A percentile compares a stretch with the other conserved stretches of the same genome.
phyloP scores from a whole-genome alignment of 2,888 invertebrate genomes.

The Polydrusus pterygomalis region DNA sequence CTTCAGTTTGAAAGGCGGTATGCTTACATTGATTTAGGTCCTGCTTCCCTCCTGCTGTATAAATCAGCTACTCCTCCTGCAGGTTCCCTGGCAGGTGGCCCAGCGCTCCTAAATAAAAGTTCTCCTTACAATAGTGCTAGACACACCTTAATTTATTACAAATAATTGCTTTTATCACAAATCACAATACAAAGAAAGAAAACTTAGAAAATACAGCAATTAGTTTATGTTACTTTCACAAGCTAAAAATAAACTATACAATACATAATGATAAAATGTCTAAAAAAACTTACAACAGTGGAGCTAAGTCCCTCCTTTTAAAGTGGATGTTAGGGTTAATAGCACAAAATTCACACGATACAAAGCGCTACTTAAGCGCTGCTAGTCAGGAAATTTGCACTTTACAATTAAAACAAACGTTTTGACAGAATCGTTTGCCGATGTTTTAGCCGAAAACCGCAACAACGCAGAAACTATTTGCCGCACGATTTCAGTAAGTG shows the following conservation, averaged over 20 bases:
- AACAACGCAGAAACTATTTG: background rate
- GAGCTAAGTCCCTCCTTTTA: background rate
- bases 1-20: constrained; percentile 1
- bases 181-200: background rate
- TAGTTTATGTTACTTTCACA: background rate
- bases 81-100: constrained; percentile 51
- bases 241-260: background rate
- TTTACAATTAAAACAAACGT: background rate
- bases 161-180: background rate
- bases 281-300: constrained; percentile 1
- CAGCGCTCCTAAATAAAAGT: constrained; percentile 40
- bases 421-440: background rate
- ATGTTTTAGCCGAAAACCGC: background rate
- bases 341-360: background rate
- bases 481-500: too few relatives aligned
- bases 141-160: background rate
- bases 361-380: background rate
- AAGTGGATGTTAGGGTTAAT: background rate
- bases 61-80: constrained; percentile 63
- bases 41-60: constrained; percentile 67
- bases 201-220: background rate
- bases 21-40: constrained; percentile 56
- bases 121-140: background rate
- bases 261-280: background rate
- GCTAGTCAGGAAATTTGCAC: background rate